A percentile compares a stretch with the other conserved stretches of the same genome.
phyloP scores from a whole-genome alignment of 2,888 invertebrate genomes.

The Pristionchus fissidentatus region DNA sequence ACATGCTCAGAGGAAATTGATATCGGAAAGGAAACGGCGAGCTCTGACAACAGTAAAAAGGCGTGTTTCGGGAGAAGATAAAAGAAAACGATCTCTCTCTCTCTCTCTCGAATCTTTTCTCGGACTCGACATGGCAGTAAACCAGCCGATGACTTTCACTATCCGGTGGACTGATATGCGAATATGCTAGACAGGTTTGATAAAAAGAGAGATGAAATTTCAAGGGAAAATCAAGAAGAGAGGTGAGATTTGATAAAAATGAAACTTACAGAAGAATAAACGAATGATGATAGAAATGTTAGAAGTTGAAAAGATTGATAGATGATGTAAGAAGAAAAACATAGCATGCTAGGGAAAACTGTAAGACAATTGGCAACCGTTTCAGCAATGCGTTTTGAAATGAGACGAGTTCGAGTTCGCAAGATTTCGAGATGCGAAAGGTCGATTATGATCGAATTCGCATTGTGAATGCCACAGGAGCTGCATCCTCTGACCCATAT shows the following conservation, averaged over 20 bases:
- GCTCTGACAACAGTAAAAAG: conserved; percentile 27
- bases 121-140: too few species aligned
- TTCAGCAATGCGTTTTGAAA: too few species aligned
- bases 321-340: too few species aligned
- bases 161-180: background rate
- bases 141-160: conserved; percentile 34
- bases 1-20: too few species aligned
- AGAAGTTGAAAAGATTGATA: too few species aligned
- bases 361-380: too few species aligned
- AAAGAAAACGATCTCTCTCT: conserved; percentile 38
- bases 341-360: too few species aligned
- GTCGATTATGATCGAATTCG: conserved; percentile 42
- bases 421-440: background rate
- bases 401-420: background rate
- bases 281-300: too few species aligned
- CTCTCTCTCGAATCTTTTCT: background rate
- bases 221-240: too few species aligned
- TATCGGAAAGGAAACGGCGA: background rate
- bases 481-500: conserved; percentile 32
- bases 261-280: too few species aligned
- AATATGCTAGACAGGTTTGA: background rate
- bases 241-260: too few species aligned
- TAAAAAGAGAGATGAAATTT: too few species aligned
- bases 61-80: conserved; percentile 12
- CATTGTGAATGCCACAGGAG: conserved; percentile 34